phyloP scores from a whole-genome alignment of 1,140 invertebrate species.

The Microplitis mediator region DNA sequence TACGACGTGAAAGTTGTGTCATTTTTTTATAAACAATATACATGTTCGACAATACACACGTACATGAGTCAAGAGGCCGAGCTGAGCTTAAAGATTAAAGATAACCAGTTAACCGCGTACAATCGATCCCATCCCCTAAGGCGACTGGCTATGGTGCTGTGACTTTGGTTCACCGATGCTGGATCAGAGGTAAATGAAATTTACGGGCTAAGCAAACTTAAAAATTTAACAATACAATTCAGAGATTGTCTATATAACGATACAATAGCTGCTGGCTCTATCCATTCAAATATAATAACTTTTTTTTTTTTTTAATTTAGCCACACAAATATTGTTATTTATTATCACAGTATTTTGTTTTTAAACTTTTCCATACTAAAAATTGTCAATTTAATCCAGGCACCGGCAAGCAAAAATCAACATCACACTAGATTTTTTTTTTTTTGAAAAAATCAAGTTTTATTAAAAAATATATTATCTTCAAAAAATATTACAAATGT shows the following conservation, averaged over 20 bases:
- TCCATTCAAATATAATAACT: too few species aligned
- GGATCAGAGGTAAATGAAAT: constrained; percentile 15
- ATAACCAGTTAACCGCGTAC: constrained; percentile 20
- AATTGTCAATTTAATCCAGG: too few species aligned
- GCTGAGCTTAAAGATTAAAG: constrained; percentile 28
- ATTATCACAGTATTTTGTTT: too few species aligned
- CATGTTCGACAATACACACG: constrained; percentile 5
- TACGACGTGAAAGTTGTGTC: constrained; percentile 45
- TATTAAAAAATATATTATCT: too few species aligned
- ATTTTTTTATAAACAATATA: constrained; percentile 36
- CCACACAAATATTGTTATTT: too few species aligned
- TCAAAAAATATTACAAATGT: too few species aligned
- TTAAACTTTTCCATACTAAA: too few species aligned
- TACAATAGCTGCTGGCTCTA: too few species aligned
- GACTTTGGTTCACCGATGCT: constrained; percentile 3
- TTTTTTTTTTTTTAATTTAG: too few species aligned
- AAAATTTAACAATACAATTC: neutral
- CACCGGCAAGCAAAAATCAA: too few species aligned
- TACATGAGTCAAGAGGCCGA: constrained; percentile 43
- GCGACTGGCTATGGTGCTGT: constrained; percentile 15
- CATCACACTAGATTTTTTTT: too few species aligned
- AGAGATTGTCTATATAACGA: neutral
- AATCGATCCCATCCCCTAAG: constrained; percentile 33
- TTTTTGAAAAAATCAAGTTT: too few species aligned
- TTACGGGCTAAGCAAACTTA: neutral